phyloP scores from a whole-genome alignment of 1,140 invertebrate genomes.

The Psix sp. region DNA sequence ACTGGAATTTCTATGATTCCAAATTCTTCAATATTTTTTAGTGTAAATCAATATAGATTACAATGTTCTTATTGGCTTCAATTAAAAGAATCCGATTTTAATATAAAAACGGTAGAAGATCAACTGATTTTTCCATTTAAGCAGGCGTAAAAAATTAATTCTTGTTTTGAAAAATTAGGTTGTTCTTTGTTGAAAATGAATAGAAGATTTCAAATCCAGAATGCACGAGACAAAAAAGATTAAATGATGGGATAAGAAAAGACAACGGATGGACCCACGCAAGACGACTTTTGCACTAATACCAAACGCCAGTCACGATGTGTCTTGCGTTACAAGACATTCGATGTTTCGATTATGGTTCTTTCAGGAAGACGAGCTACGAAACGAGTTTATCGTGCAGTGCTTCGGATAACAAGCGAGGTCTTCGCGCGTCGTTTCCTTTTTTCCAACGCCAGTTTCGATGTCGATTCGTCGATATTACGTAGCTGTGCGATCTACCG shows the following conservation, averaged over 20 bases:
- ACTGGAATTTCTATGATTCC: too few relatives aligned
- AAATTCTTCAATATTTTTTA: too few relatives aligned
- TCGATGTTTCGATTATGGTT: constrained; percentile 61
- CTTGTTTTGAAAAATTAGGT: too few relatives aligned
- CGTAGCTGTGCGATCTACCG: constrained; percentile 41
- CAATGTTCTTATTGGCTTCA: too few relatives aligned
- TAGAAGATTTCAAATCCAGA: constrained; percentile 18
- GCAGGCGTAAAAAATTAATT: too few relatives aligned
- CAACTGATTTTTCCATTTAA: too few relatives aligned
- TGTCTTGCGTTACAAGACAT: constrained; percentile 57
- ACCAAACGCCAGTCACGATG: constrained; percentile 60
- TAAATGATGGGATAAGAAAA: constrained; percentile 34
- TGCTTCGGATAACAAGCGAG: constrained; percentile 36
- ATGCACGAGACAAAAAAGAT: constrained; percentile 36
- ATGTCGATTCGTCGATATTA: constrained; percentile 52
- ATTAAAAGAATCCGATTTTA: too few relatives aligned
- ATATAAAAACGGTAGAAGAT: too few relatives aligned
- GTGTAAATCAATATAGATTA: too few relatives aligned
- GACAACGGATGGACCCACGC: constrained; percentile 45
- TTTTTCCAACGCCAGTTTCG: constrained; percentile 32
- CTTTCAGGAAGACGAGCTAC: constrained; percentile 59
- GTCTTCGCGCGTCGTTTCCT: constrained; percentile 22
- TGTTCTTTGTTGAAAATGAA: constrained; percentile 2
- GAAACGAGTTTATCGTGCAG: constrained; percentile 59
- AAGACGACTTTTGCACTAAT: constrained; percentile 35